Percentiles rank a stretch among this genome's conserved stretches.
These are phyloP conservation scores for Syngnathus floridae DNA, from an alignment of 2,113 vertebrate genomes.

Conservation along the genomic window DNA sequence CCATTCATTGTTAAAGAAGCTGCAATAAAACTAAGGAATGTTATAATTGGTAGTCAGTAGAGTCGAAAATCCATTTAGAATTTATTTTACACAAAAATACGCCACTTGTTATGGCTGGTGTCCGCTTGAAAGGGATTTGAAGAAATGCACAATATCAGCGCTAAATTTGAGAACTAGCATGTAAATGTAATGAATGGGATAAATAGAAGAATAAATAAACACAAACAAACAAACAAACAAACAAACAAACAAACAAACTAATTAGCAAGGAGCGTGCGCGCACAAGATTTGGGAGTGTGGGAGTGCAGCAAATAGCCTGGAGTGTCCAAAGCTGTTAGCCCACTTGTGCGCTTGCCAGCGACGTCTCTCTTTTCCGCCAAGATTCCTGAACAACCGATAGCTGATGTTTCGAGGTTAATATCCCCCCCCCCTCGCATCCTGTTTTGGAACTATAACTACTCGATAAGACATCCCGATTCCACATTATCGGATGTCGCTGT, in stretches of 20 bases:
- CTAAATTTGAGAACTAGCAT: not conserved
- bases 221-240: no score
- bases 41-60: not conserved
- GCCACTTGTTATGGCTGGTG: not conserved
- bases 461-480: no score
- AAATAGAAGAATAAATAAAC: no score
- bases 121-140: not conserved
- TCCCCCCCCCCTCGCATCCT: constrained; percentile 1
- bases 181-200: not conserved
- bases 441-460: constrained; percentile 33
- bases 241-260: no score
- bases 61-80: not conserved
- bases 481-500: no score
- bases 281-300: constrained; percentile 17
- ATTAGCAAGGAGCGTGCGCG: constrained; percentile 28
- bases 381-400: constrained; percentile 66
- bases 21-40: not conserved
- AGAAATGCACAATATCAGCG: not conserved
- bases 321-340: constrained; percentile 64
- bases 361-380: constrained; percentile 47
- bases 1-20: not conserved
- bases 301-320: constrained; percentile 36
- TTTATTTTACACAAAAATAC: not conserved
- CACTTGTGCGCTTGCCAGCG: constrained; percentile 65
- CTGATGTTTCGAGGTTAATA: constrained; percentile 32